Percentiles rank a stretch among this genome's conserved stretches.
These are phyloP conservation scores for Thereuonema tuberculata DNA, from an alignment of 1,140 invertebrate genomes.

Conservation along the genomic window DNA sequence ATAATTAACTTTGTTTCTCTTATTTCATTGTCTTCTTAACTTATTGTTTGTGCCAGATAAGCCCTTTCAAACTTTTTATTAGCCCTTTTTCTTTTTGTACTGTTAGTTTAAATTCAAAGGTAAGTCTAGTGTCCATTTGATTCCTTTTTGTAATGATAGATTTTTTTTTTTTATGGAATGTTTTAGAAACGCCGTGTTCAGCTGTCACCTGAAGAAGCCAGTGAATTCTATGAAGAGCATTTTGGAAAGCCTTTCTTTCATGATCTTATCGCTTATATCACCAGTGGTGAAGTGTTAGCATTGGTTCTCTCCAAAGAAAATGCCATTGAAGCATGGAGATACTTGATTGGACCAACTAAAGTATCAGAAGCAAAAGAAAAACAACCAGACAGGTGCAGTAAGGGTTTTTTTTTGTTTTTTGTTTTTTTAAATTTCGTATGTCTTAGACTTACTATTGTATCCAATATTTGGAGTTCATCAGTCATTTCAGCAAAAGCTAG, in stretches of 20 bases:
- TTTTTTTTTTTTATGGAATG: not conserved
- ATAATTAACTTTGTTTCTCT: too few species aligned
- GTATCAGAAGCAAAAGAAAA: conserved; percentile 47
- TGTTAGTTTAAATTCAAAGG: too few species aligned
- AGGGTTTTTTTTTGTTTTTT: too few species aligned
- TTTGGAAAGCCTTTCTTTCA: conserved; percentile 54
- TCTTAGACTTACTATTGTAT: too few species aligned
- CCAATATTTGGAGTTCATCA: too few species aligned
- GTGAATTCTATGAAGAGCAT: conserved; percentile 61
- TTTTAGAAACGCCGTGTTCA: conserved; percentile 46
- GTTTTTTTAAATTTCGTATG: too few species aligned
- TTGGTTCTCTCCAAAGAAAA: conserved; percentile 48
- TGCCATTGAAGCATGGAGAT: conserved; percentile 53
- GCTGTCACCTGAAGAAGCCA: conserved; percentile 61
- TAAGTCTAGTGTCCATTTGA: not conserved
- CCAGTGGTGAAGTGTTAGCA: conserved; percentile 52
- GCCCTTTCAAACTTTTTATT: not conserved
- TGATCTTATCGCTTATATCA: conserved; percentile 57
- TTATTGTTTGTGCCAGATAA: too few species aligned
- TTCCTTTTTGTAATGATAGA: too few species aligned
- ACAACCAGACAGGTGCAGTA: conserved; percentile 44
- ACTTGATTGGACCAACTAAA: conserved; percentile 50
- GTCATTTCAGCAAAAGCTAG: too few species aligned
- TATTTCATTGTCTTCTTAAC: too few species aligned
- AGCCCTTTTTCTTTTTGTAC: too few species aligned